Conservation (phyloP, 2,888 invertebrate species). For the Philereme vetulata region DNA sequence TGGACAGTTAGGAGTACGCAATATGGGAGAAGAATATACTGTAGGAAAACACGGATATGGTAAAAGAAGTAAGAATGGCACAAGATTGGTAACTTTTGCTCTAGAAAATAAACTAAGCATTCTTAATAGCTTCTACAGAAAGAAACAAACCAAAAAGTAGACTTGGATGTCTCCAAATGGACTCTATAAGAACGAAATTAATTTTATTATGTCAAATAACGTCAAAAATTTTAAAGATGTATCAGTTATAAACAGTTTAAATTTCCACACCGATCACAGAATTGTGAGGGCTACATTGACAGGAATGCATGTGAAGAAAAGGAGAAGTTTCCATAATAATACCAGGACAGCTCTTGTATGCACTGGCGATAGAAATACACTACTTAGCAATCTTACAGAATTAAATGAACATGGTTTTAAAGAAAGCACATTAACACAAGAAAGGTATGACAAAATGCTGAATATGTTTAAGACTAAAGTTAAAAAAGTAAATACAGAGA, state of each 20-base stretch:
- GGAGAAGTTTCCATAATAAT: not conserved
- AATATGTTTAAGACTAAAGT: not conserved
- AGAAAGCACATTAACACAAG: not conserved
- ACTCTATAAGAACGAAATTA: too few species aligned
- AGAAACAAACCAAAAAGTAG: too few species aligned
- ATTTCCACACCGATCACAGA: not conserved
- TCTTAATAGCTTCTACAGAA: too few species aligned
- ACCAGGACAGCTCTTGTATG: not conserved
- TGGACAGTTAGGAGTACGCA: not conserved
- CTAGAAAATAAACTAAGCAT: not conserved
- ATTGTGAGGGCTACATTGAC: not conserved
- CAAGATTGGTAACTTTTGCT: not conserved
- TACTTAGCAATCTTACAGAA: not conserved
- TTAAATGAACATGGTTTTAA: not conserved
- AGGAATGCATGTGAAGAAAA: not conserved
- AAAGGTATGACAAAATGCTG: too few species aligned
- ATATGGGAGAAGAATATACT: not conserved
- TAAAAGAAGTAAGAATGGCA: constrained; percentile 3
- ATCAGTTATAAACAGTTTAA: not conserved
- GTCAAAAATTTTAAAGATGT: not conserved
- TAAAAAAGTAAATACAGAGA: not conserved
- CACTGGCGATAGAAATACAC: not conserved
- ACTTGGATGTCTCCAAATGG: too few species aligned
- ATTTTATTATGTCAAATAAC: not conserved
- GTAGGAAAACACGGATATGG: not conserved